Conservation (phyloP, 2,888 invertebrate species). For the Strigamia transsilvanica region DNA sequence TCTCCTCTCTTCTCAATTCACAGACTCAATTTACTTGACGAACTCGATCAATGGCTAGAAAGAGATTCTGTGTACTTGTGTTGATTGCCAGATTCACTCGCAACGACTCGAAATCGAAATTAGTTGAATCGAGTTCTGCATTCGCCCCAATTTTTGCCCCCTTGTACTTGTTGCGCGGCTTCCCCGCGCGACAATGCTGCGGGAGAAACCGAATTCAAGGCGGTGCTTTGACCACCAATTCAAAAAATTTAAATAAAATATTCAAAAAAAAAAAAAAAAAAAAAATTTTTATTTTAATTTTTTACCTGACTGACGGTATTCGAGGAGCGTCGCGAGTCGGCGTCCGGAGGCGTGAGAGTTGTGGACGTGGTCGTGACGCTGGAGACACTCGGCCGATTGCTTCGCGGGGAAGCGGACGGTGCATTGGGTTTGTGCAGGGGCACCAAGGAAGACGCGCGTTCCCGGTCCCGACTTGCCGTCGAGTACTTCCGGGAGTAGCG, state of each 20-base stretch:
- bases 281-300: neutral
- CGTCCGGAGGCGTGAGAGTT: neutral
- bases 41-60: constrained; percentile 1
- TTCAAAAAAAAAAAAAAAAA: neutral
- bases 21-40: constrained; percentile 20
- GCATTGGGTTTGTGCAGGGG: neutral
- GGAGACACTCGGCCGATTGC: neutral
- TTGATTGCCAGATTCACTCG: neutral
- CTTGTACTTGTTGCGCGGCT: neutral
- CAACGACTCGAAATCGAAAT: neutral
- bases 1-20: neutral
- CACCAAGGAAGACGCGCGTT: constrained; percentile 20
- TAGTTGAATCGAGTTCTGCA: neutral
- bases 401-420: neutral
- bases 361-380: constrained; percentile 8
- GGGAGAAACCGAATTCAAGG: neutral
- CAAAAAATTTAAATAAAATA: neutral
- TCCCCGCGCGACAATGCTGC: neutral
- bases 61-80: neutral
- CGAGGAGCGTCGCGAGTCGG: constrained; percentile 43
- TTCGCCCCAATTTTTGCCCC: too few relatives aligned
- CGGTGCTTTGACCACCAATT: neutral
- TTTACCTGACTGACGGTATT: constrained; percentile 41
- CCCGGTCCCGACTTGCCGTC: neutral
- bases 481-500: constrained; percentile 35